Evolutionary conservation across 1,140 invertebrate genomes (phyloP).

Genomic region (Notospermus geniculatus): DNA sequence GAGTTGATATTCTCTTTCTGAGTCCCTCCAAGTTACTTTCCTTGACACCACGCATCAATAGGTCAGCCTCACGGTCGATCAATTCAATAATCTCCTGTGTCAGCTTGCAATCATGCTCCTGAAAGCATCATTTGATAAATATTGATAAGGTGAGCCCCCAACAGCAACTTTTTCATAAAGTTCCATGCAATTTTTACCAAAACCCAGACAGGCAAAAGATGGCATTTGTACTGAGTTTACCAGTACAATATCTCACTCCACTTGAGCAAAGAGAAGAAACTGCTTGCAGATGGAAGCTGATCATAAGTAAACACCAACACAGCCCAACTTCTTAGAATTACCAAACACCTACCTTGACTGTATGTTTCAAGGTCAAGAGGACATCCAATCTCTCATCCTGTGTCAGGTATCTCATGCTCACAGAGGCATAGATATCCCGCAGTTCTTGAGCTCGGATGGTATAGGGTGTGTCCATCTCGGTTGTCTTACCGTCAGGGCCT

Average conservation of each 20-base stretch:
- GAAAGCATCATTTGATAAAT: too few species aligned
- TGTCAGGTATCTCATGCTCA: slow-evolving; percentile 56
- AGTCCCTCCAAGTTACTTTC: slow-evolving; percentile 54
- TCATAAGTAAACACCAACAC: too few species aligned
- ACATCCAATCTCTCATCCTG: slow-evolving; percentile 57
- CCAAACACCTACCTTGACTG: slow-evolving; percentile 47
- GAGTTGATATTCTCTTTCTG: slow-evolving; percentile 54
- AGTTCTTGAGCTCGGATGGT: slow-evolving; percentile 54
- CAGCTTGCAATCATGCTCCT: slow-evolving; percentile 58
- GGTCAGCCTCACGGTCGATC: slow-evolving; percentile 56
- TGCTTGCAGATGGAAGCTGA: too few species aligned
- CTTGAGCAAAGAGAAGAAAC: too few species aligned
- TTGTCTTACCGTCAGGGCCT: slow-evolving; percentile 47
- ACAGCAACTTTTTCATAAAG: too few species aligned
- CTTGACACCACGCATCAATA: slow-evolving; percentile 55
- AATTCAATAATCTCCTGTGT: slow-evolving; percentile 57
- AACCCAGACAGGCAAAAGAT: too few species aligned
- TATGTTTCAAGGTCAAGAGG: slow-evolving; percentile 56
- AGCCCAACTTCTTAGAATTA: too few species aligned
- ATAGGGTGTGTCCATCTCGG: slow-evolving; percentile 55
- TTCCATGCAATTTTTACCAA: too few species aligned
- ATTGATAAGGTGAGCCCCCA: too few species aligned
- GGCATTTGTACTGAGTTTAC: too few species aligned
- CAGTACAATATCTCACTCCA: too few species aligned
- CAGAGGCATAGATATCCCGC: slow-evolving; percentile 55